phyloP scores from a whole-genome alignment of 1,140 invertebrate genomes.

The Brachionus calyciflorus region DNA sequence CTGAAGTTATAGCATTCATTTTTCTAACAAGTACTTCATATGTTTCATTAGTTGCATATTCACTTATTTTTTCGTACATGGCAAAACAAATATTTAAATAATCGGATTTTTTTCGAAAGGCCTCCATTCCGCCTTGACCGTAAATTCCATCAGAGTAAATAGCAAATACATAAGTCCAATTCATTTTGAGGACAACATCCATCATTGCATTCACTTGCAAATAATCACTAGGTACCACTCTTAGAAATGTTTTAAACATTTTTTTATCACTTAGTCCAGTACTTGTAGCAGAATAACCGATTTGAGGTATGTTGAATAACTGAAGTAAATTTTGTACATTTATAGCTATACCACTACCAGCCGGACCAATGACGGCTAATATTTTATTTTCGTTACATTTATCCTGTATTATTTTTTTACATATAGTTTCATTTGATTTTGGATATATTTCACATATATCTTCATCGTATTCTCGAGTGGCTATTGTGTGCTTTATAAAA shows the following conservation, averaged over 20 bases:
- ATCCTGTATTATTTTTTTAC: conserved; percentile 48
- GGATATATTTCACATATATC: conserved; percentile 49
- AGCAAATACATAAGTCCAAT: conserved; percentile 80
- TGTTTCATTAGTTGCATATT: conserved; percentile 30
- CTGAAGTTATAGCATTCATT: conserved; percentile 54
- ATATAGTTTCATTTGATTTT: conserved; percentile 1
- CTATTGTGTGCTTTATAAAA: conserved; percentile 69
- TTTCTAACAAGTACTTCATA: neutral
- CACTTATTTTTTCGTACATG: conserved; percentile 35
- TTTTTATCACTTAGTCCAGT: conserved; percentile 74
- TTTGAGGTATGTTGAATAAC: conserved; percentile 75
- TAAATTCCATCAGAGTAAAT: conserved; percentile 69
- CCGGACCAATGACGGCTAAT: conserved; percentile 71
- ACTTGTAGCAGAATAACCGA: conserved; percentile 77
- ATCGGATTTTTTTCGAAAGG: conserved; percentile 48
- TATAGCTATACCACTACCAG: conserved; percentile 68
- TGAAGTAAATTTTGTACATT: conserved; percentile 78
- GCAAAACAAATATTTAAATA: conserved; percentile 48
- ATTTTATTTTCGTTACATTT: conserved; percentile 60
- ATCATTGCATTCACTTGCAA: conserved; percentile 75
- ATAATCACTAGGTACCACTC: conserved; percentile 77
- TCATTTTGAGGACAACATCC: conserved; percentile 70
- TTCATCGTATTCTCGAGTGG: conserved; percentile 52
- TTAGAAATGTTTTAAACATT: conserved; percentile 73
- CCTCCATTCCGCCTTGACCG: conserved; percentile 42